Evolutionary conservation across 1,140 invertebrate genomes (phyloP), one percentile per base, ranked within the genome.

Genomic region (Lepidostoma basale): DNA sequence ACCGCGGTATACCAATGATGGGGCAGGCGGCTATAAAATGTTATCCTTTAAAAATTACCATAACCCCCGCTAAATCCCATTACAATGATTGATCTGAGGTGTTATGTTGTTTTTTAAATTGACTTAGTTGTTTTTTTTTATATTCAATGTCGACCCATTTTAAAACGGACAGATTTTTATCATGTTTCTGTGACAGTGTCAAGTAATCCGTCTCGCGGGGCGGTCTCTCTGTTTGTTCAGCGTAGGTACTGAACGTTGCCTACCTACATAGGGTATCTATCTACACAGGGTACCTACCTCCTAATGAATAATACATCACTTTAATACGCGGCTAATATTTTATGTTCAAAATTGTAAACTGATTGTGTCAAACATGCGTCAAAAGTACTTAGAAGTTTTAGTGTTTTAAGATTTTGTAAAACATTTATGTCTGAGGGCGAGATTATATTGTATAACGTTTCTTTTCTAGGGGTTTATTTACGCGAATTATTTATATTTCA

Each of bases 41-140:
- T 72, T 72, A 72, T 72, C 65, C 68, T 67, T 45, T 25, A 72
- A 33, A 45, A 63, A 72, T 68, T 72, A 68, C 59, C 66, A 72
- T 68, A 68, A 59, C 49, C 69, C 69, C 65, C 65, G 62, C 68
- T 62, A 70, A 68, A 72, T 60, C 52, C 65, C 20, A 68, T 68
- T 68, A 64, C 60, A 68, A 68, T 72, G 70, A 72, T 72, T 68
- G 70, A 72, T 72, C 70, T 68, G 62, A 68, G 65, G 66, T 72
- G 66, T 64, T 68, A 59, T 56, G 67, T 68, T 64, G n/a, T n/a
- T 33, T 62, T 52, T 36, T 18, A 40, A 59, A 59, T 23, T 59
- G 54, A 22, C 36, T 36, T 9, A 39, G 52, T 40, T 59, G 33
- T 54, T 16, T 54, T 36, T 64, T 64, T 64, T 64, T 64, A 3